A percentile compares a stretch with the other conserved stretches of the same genome.
Conservation (phyloP, 2,797 vertebrate species). For the Aplochiton taeniatus region DNA sequence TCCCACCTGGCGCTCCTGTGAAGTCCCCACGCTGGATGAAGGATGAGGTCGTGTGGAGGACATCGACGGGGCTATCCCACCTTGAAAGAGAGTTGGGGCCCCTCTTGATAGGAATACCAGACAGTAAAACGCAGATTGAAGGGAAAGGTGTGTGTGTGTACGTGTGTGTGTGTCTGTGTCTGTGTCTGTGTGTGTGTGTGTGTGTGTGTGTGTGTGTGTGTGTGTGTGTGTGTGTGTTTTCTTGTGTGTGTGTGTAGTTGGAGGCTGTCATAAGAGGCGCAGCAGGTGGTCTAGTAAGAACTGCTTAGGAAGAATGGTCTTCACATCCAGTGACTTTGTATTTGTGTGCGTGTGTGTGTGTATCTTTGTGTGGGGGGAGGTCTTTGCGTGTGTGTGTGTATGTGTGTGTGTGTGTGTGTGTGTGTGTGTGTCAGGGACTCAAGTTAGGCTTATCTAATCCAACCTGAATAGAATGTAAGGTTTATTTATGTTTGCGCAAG, state of each 20-base stretch:
- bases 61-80: neutral
- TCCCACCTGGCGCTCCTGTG: neutral
- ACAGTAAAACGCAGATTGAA: neutral
- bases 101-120: conserved; percentile 1
- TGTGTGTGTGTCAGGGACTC: neutral
- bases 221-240: conserved; percentile 41
- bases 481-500: too few species aligned
- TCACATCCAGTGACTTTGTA: too few species aligned
- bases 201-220: too few species aligned
- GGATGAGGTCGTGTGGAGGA: neutral
- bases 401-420: neutral
- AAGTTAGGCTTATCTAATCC: too few species aligned
- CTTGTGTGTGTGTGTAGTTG: conserved; percentile 43
- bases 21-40: neutral
- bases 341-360: neutral
- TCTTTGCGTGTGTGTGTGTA: neutral
- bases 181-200: too few species aligned
- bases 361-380: too few species aligned
- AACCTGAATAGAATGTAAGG: too few species aligned
- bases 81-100: neutral
- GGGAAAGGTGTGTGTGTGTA: conserved; percentile 7
- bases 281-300: neutral
- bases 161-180: conserved; percentile 2
- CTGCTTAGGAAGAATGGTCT: too few species aligned
- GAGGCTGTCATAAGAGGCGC: conserved; percentile 18